Evolutionary conservation across 2,797 vertebrate genomes (phyloP).

Genomic region (Scyliorhinus canicula): DNA sequence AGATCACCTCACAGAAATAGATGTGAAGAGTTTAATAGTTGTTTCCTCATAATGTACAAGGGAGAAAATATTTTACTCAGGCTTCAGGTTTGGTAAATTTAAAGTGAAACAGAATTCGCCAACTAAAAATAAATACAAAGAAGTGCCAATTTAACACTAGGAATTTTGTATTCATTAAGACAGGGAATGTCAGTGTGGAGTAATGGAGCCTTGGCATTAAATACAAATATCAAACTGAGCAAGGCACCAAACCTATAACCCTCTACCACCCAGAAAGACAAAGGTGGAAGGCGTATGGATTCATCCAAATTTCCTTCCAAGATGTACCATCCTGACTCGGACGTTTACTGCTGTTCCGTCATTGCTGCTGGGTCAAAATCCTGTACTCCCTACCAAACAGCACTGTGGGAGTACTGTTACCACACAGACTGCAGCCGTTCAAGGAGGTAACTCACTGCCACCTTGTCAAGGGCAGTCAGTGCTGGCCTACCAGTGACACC

Average conservation of each 20-base stretch:
- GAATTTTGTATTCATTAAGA: not conserved
- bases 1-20: not conserved
- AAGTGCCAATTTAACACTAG: not conserved
- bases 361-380: too few species aligned
- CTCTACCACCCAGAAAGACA: not conserved
- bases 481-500: not conserved
- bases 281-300: not conserved
- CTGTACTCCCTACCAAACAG: too few species aligned
- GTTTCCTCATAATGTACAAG: not conserved
- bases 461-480: too few species aligned
- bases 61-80: conserved; percentile 1
- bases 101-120: not conserved
- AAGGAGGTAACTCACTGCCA: too few species aligned
- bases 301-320: not conserved
- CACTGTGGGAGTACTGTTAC: too few species aligned
- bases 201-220: not conserved
- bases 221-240: not conserved
- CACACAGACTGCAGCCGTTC: too few species aligned
- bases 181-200: not conserved
- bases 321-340: not conserved
- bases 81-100: not conserved
- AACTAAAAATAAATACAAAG: not conserved
- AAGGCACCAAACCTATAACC: not conserved
- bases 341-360: not conserved
- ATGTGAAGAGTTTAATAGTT: not conserved